Percentiles rank a stretch among this genome's conserved stretches.
Conservation (phyloP, 2,888 invertebrate genomes). For the Nephrotoma guestfalica region DNA sequence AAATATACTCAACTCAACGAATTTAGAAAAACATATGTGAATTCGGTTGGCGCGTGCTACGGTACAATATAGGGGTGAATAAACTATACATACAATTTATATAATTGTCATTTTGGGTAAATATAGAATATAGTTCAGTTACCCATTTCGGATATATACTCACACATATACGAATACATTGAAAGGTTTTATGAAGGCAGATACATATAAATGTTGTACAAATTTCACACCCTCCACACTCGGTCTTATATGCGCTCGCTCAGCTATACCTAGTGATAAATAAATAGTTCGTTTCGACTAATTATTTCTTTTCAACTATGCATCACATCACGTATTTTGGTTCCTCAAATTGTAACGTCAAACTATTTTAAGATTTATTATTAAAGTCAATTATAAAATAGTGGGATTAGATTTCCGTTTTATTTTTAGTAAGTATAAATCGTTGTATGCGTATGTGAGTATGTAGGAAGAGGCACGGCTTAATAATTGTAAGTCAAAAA, state of each 20-base stretch:
- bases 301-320: neutral
- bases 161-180: neutral
- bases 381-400: neutral
- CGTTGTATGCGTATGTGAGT: neutral
- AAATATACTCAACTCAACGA: neutral
- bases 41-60: neutral
- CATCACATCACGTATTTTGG: neutral
- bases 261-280: neutral
- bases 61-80: neutral
- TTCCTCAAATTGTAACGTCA: neutral
- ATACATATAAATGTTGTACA: neutral
- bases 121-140: neutral
- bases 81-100: neutral
- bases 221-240: neutral
- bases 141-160: neutral
- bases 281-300: neutral
- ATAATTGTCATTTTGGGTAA: neutral
- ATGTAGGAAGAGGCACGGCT: neutral
- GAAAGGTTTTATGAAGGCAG: neutral
- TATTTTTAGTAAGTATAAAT: neutral
- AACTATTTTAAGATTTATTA: neutral
- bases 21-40: neutral
- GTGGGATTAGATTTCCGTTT: neutral
- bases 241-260: neutral
- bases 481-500: neutral